Base-by-base conservation (phyloP, 2,888 invertebrate species). In the Clepsis dumicolana region DNA sequence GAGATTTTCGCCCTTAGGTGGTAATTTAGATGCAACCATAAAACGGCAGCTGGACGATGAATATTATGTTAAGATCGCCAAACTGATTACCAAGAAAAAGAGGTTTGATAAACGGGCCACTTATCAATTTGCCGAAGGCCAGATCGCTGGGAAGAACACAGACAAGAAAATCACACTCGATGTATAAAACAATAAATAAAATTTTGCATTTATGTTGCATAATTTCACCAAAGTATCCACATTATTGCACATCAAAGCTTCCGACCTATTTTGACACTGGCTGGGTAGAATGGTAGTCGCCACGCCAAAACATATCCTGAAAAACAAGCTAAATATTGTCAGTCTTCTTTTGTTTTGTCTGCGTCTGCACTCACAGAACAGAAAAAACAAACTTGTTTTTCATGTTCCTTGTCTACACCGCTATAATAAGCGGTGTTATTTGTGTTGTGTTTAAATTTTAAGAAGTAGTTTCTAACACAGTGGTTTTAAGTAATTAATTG, bases 91-190 rank as follows among this genome's bases (percentile, higher is more conserved):
- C 76, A 74, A 78, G 88, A 90, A 88, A 44, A 84, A 87, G 89
- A 89, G 89, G 84, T 86, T 88, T 89, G 90, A 91, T 91, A 91
- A 89, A 87, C 86, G 84, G 80, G 74, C 84, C 85, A 88, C 87
- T 90, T 91, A 92, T 88, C 89, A 88, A 87, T 87, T 86, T 74
- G 86, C 88, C 83, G 76, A 78, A 77, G 88, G 90, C 84, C 75
- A 72, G 73, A 77, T 75, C 74, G 75, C 73, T 50, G 64, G 64
- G 32, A 27, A 18, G 29, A 21, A 16, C 2, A 48, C 48, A 12
- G 48, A 48, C 18, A 48, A 48, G 48, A 48, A 48, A 48, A 48
- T 48, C 21, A 48, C 21, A 48, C 12, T 48, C 12, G 3, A 48
- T 48, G 21, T 48, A 10, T 48, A 21, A 48, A 48, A 48, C 18